Evolutionary conservation across 2,888 invertebrate genomes (phyloP), one percentile per base, ranked within the genome.

Genomic region (Chloroclystis v-ata): DNA sequence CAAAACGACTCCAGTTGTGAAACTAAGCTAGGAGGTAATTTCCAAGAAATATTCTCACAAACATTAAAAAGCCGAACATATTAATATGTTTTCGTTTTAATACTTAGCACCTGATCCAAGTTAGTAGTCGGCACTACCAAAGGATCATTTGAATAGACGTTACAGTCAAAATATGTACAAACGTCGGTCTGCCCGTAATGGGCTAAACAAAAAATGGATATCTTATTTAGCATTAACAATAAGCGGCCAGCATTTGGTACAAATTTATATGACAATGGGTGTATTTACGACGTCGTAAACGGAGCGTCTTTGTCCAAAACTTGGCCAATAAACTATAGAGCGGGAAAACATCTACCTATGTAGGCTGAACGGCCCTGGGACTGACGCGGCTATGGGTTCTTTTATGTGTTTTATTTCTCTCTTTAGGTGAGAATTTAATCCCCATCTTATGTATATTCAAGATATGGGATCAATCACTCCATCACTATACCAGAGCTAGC

Each of bases 91-190:
- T n/a, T 9, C 3, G 13, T 9, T 12, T 16, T 32, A 63, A 49
- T 57, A 64, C 67, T 67, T 63, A 73, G 70, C 79, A 76, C 78
- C 75, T 78, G 78, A 78, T 75, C 48, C 59, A 80, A 76, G 72
- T 62, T 56, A 54, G 20, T 20, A 57, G 77, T 72, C 82, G 81
- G 82, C 66, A 52, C 43, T 42, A 73, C 79, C 84, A 85, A 85
- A 74, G 33, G 26, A 52, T 51, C 52, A 60, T 57, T 57, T 64
- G 61, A 71, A 80, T 72, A 73, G 76, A 68, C 66, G 67, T 71
- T 61, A 69, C 49, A 79, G 85, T 87, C 86, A 86, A 85, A 87
- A 87, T 83, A 86, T 86, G 81, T 86, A 82, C 83, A 82, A 82
- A 79, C 71, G 70, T 63, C 61, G 56, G 71, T 61, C 59, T 71